phyloP scores from a whole-genome alignment of 2,113 vertebrate genomes.

The Condylura cristata region DNA sequence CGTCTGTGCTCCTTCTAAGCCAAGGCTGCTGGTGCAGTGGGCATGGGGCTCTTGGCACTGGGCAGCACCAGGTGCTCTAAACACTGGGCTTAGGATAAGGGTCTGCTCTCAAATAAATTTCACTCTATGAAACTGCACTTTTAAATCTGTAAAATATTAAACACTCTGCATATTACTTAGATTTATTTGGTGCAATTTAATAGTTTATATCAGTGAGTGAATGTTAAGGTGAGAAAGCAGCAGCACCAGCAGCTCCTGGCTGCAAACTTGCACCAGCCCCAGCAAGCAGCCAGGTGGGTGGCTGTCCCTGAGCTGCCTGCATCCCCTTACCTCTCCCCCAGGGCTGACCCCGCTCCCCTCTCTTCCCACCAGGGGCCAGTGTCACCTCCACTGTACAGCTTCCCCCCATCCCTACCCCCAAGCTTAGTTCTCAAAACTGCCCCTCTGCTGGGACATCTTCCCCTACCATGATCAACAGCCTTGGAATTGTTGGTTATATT shows the following conservation, averaged over 20 bases:
- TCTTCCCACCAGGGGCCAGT: not conserved
- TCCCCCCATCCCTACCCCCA: no score
- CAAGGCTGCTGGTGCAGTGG: not conserved
- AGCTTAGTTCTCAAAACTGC: not conserved
- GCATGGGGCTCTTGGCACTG: not conserved
- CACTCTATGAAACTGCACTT: not conserved
- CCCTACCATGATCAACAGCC: not conserved
- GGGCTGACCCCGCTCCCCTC: not conserved
- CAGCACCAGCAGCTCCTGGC: not conserved
- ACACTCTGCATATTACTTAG: not conserved
- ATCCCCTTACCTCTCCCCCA: not conserved
- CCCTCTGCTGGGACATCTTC: not conserved
- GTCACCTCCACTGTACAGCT: not conserved
- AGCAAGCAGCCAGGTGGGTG: not conserved
- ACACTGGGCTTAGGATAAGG: not conserved
- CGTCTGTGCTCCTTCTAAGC: not conserved
- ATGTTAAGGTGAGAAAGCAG: not conserved
- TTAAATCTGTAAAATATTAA: conserved; percentile 28
- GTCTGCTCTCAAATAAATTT: not conserved
- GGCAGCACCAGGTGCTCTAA: not conserved
- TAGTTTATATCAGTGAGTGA: not conserved
- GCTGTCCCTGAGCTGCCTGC: fast-evolving
- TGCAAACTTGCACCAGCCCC: not conserved
- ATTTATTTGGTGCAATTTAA: not conserved
- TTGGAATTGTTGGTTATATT: not conserved